Base-by-base conservation (phyloP, 2,797 vertebrate genomes). In the Squalus acanthias region DNA sequence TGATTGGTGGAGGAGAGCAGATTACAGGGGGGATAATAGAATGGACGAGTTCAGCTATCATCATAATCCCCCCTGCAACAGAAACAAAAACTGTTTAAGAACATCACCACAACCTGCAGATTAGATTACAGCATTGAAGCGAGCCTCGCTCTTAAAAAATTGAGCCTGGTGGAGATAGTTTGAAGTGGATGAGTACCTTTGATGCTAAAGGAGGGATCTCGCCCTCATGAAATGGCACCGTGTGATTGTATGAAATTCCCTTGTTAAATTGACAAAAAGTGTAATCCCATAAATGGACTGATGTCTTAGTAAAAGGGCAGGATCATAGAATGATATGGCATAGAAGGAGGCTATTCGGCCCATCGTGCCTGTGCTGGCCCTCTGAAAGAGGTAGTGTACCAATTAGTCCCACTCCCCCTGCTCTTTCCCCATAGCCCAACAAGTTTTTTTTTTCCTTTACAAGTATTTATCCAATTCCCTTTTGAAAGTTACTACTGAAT, bases 21-120 rank as follows among this genome's bases (percentile, higher is more conserved):
- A 67, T 46, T 67, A 67, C 63, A 93, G 46, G 65, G 9, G 39
- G 39, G 22, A 69, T 22, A 22, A 93, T 39, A 0, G 15, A 53
- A 69, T 69, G 17, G 24, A n/a, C 3, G 33, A 24, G 91, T 12
- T 69, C n/a, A 46, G 63, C 46, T 93, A 69, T 46, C 91, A 69
- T 69, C 29, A n/a, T n/a, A 93, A 93, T 67, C 63, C 63, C 63
- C 63, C 39, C 10, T n/a, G 63, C n/a, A 93, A 39, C 91, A 46
- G 65, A 93, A 85, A 85, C 82, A 85, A 39, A 93, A 93, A 39
- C 63, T 17, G 63, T 91, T 91, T 91, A 57, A 91, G 57, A 91
- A 91, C 57, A 33, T 63, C 57, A 63, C 57, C 88, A 63, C 57
- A n/a, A 0, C 82, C 82, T 8, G 20, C 17, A 50, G 46, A 85